Base-by-base conservation (phyloP, 2,888 invertebrate genomes). In the Diaperis boleti region DNA sequence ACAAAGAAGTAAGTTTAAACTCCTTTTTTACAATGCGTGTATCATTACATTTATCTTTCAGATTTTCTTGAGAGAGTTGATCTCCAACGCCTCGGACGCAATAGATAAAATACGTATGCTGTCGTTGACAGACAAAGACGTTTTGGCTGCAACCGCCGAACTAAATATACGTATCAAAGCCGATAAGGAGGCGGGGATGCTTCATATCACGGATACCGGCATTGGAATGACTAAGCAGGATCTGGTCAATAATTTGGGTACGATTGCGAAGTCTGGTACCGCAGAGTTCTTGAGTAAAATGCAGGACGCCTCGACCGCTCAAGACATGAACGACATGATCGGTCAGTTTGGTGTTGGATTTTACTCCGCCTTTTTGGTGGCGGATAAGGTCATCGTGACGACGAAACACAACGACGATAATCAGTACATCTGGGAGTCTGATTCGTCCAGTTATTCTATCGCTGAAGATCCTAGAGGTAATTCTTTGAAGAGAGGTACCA, bases 271-370 rank as follows among this genome's bases (percentile, higher is more conserved):
- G 81, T 97, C 97, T 2, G 97, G 97, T 68, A 98, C 98, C 0
- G 95, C 96, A 1, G 97, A 98, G 82, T 98, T 98, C 83, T 85
- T 98, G 68, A 88, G 91, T 56, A 96, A 95, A 83, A 91, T 97
- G 88, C 92, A 93, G 79, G 91, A 92, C 66, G 78, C 81, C 0
- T 79, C 84, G 8, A 82, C 86, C 31, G 81, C 86, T 31, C 88
- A 89, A 76, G 95, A 96, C 79, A 88, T 94, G 84, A 95, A 92
- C 79, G 98, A 99, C 83, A 92, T 99, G 90, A 99, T 99, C 83
- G 99, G 99, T 2, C 97, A 98, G 83, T 99, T 99, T 84, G 99
- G 99, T 79, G 99, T 99, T 70, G 99, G 99, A 63, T 99, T 99
- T 85, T 99, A 99, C 83, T 98, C 98, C 0, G 92, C 97, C 1